These are phyloP conservation scores for Mormyrops boulengeri DNA, from an alignment of 2,797 vertebrate genomes.

Conservation along the genomic window DNA sequence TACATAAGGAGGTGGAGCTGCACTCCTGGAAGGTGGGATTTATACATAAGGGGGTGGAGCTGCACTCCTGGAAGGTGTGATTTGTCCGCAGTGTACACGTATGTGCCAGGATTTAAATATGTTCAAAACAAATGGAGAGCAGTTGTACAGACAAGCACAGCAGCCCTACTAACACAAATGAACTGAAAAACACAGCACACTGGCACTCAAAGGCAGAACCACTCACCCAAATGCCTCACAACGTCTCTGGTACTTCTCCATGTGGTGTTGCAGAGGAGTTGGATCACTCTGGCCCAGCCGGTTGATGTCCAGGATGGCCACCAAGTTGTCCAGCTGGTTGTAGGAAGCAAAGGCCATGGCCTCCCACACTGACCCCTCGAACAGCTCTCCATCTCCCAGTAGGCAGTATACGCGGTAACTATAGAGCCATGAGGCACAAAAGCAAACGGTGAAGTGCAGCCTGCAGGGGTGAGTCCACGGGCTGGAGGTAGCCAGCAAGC, in stretches of 20 bases:
- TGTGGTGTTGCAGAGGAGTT: slow-evolving; percentile 67
- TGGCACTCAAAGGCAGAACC: background rate
- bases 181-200: background rate
- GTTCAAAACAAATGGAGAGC: background rate
- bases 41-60: background rate
- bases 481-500: background rate
- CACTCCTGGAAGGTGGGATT: background rate
- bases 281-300: slow-evolving; percentile 71
- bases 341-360: slow-evolving; percentile 78
- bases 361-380: slow-evolving; percentile 82
- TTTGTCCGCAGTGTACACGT: background rate
- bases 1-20: background rate
- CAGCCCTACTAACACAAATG: background rate
- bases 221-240: slow-evolving; percentile 79
- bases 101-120: background rate
- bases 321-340: slow-evolving; percentile 76
- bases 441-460: background rate
- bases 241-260: slow-evolving; percentile 66
- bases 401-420: slow-evolving; percentile 84
- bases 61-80: background rate
- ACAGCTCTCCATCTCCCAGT: slow-evolving; percentile 73
- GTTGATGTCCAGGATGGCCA: slow-evolving; percentile 77
- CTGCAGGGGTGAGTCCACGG: background rate
- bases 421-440: background rate
- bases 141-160: background rate